phyloP scores from a whole-genome alignment of 1,140 invertebrate genomes.

The Antheraea mylitta region DNA sequence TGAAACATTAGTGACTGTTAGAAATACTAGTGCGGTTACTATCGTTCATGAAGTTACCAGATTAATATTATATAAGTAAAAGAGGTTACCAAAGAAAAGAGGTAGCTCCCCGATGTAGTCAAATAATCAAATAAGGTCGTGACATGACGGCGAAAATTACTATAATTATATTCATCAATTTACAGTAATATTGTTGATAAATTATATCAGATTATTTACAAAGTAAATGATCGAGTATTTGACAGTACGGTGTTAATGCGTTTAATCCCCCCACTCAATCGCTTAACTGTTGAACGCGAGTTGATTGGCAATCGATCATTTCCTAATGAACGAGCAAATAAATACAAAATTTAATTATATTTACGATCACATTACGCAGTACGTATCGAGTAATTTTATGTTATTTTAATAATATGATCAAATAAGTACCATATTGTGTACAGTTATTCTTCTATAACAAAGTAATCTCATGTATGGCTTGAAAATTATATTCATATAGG shows the following conservation, averaged over 20 bases:
- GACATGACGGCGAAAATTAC: background rate
- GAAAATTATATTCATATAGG: no score
- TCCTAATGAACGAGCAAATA: background rate
- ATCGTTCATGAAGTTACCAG: no score
- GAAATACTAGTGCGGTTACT: no score
- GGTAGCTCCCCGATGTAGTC: no score
- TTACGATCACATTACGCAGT: background rate
- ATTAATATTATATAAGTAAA: no score
- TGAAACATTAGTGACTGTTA: no score
- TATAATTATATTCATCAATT: background rate
- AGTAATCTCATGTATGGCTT: no score
- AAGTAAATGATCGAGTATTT: conserved; percentile 3
- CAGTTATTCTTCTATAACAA: background rate
- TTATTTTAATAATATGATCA: background rate
- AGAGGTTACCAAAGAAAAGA: no score
- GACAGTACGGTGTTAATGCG: conserved; percentile 6
- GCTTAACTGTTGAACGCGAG: conserved; percentile 4
- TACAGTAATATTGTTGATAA: background rate
- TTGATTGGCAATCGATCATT: conserved; percentile 4
- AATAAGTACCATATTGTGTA: background rate
- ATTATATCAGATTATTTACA: background rate
- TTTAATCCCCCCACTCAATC: background rate
- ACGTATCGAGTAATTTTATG: background rate
- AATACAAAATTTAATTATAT: background rate
- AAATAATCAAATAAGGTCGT: no score